A percentile compares a stretch with the other conserved stretches of the same genome.
Conservation (phyloP, 2,888 invertebrate species). For the Polietes domitor region DNA sequence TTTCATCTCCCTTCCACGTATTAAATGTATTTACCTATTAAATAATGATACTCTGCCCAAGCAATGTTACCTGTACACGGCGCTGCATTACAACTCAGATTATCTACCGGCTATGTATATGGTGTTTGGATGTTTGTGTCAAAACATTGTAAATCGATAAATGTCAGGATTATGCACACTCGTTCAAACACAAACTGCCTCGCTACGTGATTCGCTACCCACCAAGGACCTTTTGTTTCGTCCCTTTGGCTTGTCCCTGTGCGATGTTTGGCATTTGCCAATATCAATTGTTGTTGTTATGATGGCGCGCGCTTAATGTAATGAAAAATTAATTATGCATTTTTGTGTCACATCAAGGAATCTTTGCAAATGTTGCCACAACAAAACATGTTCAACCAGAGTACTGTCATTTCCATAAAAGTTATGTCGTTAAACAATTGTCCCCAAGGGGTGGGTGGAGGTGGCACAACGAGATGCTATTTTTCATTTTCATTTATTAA, state of each 20-base stretch:
- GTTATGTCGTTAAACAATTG: background rate
- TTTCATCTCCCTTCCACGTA: no score
- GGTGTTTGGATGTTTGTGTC: constrained; percentile 2
- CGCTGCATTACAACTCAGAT: no score
- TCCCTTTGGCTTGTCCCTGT: constrained; percentile 26
- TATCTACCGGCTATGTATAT: no score
- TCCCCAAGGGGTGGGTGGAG: no score
- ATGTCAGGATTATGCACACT: constrained; percentile 38
- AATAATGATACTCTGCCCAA: no score
- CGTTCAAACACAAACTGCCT: background rate
- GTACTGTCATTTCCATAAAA: no score
- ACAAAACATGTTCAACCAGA: background rate
- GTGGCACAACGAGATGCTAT: no score
- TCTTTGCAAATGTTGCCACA: background rate
- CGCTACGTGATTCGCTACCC: background rate
- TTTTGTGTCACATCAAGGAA: constrained; percentile 11
- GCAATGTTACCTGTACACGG: no score
- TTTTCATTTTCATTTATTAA: no score
- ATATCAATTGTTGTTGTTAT: background rate
- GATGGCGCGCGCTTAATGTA: background rate
- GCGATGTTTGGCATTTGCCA: constrained; percentile 5
- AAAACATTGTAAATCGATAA: constrained; percentile 58
- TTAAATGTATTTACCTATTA: no score
- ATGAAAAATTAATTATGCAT: constrained; percentile 55
- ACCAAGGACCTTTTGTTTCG: background rate